phyloP scores from a whole-genome alignment of 1,140 invertebrate genomes.

The Drosophila melanica region DNA sequence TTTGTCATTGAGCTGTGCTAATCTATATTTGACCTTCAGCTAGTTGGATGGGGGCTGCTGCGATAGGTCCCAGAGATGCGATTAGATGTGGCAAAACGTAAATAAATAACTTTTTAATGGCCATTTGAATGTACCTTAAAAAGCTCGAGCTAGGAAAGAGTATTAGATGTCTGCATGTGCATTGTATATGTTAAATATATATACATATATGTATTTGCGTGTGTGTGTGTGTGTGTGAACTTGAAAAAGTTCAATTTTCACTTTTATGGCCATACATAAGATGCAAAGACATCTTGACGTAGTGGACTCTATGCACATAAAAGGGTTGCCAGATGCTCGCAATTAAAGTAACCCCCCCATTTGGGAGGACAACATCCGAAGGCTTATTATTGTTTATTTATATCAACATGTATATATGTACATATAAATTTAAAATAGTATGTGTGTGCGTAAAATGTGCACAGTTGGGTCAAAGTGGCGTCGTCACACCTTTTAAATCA shows the following conservation, averaged over 20 bases:
- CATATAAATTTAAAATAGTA: neutral
- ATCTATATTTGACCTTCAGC: slow-evolving; percentile 1
- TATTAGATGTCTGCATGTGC: neutral
- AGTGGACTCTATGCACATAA: neutral
- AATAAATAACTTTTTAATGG: too few relatives aligned
- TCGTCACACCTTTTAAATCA: slow-evolving; percentile 67
- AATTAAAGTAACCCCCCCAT: slow-evolving; percentile 24
- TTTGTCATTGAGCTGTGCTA: neutral
- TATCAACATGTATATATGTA: slow-evolving; percentile 1
- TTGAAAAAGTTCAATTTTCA: slow-evolving; percentile 76
- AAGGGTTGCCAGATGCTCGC: slow-evolving; percentile 32
- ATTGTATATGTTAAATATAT: slow-evolving; percentile 1
- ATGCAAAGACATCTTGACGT: slow-evolving; percentile 13
- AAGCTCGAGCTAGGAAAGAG: neutral
- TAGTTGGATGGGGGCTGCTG: too few relatives aligned
- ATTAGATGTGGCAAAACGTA: neutral
- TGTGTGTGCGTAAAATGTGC: slow-evolving; percentile 1
- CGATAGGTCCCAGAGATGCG: neutral
- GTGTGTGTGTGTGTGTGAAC: slow-evolving; percentile 43
- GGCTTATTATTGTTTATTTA: slow-evolving; percentile 44
- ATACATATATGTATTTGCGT: slow-evolving; percentile 6
- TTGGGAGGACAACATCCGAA: slow-evolving; percentile 22
- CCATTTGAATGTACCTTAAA: neutral
- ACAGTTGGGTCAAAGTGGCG: slow-evolving; percentile 43
- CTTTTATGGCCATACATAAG: slow-evolving; percentile 55